Base-by-base conservation (phyloP, 2,797 vertebrate genomes). In the Diceros bicornis region DNA sequence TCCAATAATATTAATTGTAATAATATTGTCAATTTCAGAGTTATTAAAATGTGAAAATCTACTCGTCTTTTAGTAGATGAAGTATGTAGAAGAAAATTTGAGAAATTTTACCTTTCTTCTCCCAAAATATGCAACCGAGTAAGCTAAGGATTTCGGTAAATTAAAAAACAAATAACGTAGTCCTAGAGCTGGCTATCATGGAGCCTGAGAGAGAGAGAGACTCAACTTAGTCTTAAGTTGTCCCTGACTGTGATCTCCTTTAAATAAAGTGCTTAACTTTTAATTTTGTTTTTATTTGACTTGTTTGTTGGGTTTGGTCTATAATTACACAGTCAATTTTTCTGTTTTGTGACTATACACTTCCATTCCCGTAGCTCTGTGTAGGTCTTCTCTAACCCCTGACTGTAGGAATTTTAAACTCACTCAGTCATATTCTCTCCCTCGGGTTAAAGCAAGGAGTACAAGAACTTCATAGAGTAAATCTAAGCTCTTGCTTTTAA, bases 381-480 rank as follows among this genome's bases (percentile, higher is more conserved):
- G 0, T 21, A 8, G 34, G 4, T 41, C 34, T 86, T 25, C 14
- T 71, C 11, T 32, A 44, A 52, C 47, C 17, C 9, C 41, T 0
- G 7, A 52, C 77, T 2, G 9, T 0, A 23, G 21, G 8, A 18
- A 82, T 78, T 55, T 52, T 64, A 81, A 25, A 41, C 13, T 87
- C 17, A 52, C 7, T 9, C 8, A 16, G 32, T 13, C 59, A 79
- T 29, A n/a, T 17, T 50, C 13, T 62, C 14, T 21, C 32, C 66
- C 37, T 68, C 10, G 21, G 16, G 11, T 34, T 75, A 86, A 86
- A 81, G n/a, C 41, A 74, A 78, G 6, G 10, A 66, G 37, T n/a
- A 37, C 0, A 20, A 21, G 12, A 47, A 41, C 29, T 71, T 72
- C 4, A 21, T 0, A 3, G 0, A 25, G 4, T 32, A 47, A 82